Conservation (phyloP, 1,140 invertebrate species). For the Papilio glaucus region DNA sequence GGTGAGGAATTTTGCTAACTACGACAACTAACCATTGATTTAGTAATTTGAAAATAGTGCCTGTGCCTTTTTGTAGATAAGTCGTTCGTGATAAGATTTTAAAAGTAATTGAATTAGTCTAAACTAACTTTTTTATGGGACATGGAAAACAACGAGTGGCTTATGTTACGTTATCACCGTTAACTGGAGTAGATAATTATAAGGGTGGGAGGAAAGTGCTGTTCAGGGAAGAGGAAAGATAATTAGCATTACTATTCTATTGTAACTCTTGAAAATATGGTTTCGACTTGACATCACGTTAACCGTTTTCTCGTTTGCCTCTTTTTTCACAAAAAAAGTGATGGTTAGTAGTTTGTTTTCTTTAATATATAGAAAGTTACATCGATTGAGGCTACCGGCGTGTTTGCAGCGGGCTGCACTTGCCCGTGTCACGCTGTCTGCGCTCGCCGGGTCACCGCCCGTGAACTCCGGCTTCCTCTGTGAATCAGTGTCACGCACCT, state of each 20-base stretch:
- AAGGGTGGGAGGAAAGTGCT: no score
- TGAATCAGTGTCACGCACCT: constrained; percentile 52
- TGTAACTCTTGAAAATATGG: no score
- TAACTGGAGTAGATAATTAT: no score
- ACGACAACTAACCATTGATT: background rate
- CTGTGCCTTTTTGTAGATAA: background rate
- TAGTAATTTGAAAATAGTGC: constrained; percentile 8
- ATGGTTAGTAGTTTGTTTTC: background rate
- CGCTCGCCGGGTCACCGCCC: constrained; percentile 70
- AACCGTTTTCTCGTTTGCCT: no score
- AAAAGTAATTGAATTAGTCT: no score
- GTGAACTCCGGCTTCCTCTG: constrained; percentile 75
- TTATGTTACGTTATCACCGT: no score
- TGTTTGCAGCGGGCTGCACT: constrained; percentile 27
- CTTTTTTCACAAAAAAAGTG: no score
- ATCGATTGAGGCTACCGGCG: background rate
- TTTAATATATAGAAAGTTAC: background rate
- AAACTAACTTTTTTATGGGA: no score
- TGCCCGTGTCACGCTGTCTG: constrained; percentile 55
- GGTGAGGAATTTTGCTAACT: constrained; percentile 10
- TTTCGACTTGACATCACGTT: no score
- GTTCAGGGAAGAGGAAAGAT: no score
- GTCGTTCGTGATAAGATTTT: background rate
- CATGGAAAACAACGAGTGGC: no score
- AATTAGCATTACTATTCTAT: no score